Evolutionary conservation across 2,113 vertebrate species (phyloP), one percentile per base, ranked within the genome.

Genomic region (Anser brachyrhynchus): DNA sequence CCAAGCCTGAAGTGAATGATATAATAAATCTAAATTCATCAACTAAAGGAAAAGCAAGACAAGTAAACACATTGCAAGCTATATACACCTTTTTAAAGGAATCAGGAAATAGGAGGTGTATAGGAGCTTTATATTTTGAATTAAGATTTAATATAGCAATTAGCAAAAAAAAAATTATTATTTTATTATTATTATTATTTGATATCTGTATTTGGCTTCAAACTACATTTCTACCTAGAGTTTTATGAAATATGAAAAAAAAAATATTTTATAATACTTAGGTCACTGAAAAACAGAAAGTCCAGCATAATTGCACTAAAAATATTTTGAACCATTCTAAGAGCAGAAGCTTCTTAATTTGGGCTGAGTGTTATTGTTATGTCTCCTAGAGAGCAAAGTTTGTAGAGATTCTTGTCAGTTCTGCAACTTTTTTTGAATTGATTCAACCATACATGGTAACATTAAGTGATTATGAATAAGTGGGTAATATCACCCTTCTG

Each of bases 391-490:
- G 91, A 92, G 87, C 92, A 54, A 76, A 51, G 65, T 94, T 88
- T 94, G 59, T 96, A 62, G 78, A 92, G 64, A 88, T 83, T 64
- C 83, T 69, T 93, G 80, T 92, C 82, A 84, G 43, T 83, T 95
- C 66, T 96, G 77, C 61, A 93, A 75, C 26, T 71, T 84, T 84
- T 83, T 90, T 89, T 61, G 9, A 84, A 92, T 91, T 92, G 55
- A 89, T 91, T 95, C 84, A 96, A 43, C 80, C 73, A 92, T 92
- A 82, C 66, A 89, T 86, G 78, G 74, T 83, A 89, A 92, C 55
- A 18, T 89, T 84, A 96, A 35, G 37, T 92, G 46, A 75, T 94
- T 96, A 92, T 95, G 95, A 96, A 90, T 93, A 96, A 87, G 73
- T 95, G 83, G 69, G 54, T 96, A 95, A 93, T 72, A 92, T 87